Evolutionary conservation across 2,113 vertebrate species (phyloP).

Genomic region (Colinus virginianus): DNA sequence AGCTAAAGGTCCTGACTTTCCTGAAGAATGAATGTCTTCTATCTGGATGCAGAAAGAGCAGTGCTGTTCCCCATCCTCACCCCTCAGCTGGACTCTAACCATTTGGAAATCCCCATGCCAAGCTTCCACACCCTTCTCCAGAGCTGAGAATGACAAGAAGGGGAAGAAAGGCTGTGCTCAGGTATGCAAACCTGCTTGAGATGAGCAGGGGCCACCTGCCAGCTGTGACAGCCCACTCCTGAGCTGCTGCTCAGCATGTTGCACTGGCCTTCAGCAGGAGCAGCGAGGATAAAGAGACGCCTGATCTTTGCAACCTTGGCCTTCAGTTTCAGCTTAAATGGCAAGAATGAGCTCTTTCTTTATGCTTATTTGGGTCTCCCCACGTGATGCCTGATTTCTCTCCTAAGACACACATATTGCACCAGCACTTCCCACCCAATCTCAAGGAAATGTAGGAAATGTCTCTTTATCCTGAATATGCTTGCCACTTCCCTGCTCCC

Average conservation of each 20-base stretch:
- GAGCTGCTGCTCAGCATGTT: neutral
- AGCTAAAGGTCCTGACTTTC: neutral
- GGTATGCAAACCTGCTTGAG: neutral
- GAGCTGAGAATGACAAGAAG: neutral
- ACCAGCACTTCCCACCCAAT: neutral
- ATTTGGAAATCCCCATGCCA: neutral
- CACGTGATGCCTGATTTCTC: neutral
- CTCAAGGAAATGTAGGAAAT: neutral
- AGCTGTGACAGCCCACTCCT: neutral
- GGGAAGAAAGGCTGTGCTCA: neutral
- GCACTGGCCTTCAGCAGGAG: neutral
- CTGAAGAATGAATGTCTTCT: neutral
- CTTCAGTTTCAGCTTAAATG: accelerated
- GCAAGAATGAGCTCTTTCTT: neutral
- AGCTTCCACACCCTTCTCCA: neutral
- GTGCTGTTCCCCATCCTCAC: neutral
- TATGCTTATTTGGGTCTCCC: neutral
- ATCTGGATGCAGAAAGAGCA: neutral
- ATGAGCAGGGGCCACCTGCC: neutral
- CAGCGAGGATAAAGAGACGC: neutral
- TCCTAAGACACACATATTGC: neutral
- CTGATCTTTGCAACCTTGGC: neutral
- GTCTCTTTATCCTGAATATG: neutral
- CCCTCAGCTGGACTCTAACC: neutral
- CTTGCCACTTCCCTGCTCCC: neutral